Percentiles rank a stretch among this genome's conserved stretches.
Evolutionary conservation across 2,888 invertebrate species (phyloP).

Genomic region (Cryptocheilus praepositus): DNA sequence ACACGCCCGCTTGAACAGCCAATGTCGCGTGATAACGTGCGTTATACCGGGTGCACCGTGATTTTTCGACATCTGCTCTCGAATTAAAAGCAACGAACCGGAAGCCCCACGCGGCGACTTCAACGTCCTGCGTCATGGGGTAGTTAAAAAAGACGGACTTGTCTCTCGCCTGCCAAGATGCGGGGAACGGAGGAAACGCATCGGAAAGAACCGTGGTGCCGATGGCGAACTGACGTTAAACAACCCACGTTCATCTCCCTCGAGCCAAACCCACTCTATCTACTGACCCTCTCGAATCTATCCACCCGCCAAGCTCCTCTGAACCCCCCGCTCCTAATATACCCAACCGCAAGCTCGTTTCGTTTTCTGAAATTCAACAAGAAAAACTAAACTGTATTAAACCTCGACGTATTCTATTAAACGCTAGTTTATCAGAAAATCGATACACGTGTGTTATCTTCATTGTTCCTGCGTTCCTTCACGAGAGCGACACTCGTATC

Average conservation of each 20-base stretch:
- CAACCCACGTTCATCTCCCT: background rate
- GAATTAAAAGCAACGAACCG: no score
- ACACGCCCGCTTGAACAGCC: slow-evolving; percentile 39
- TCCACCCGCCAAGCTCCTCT: background rate
- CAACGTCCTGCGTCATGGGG: no score
- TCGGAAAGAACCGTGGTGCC: no score
- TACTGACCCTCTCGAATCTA: background rate
- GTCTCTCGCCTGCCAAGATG: slow-evolving; percentile 19
- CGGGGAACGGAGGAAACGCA: slow-evolving; percentile 1
- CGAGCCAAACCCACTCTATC: slow-evolving; percentile 2
- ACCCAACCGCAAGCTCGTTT: slow-evolving; percentile 58
- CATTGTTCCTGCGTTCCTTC: slow-evolving; percentile 21
- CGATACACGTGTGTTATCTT: slow-evolving; percentile 19
- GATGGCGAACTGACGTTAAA: no score
- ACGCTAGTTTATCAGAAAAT: slow-evolving; percentile 69
- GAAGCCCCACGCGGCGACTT: no score
- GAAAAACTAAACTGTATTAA: slow-evolving; percentile 64
- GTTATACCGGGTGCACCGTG: background rate
- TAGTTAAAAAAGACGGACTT: no score
- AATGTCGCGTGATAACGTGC: slow-evolving; percentile 52
- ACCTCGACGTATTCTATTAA: slow-evolving; percentile 70
- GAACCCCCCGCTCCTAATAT: slow-evolving; percentile 6
- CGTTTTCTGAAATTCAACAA: slow-evolving; percentile 55
- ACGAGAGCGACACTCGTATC: background rate
- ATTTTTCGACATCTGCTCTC: no score